Evolutionary conservation across 2,797 vertebrate genomes (phyloP), one percentile per base, ranked within the genome.

Genomic region (Melanotaenia parkinsoni): DNA sequence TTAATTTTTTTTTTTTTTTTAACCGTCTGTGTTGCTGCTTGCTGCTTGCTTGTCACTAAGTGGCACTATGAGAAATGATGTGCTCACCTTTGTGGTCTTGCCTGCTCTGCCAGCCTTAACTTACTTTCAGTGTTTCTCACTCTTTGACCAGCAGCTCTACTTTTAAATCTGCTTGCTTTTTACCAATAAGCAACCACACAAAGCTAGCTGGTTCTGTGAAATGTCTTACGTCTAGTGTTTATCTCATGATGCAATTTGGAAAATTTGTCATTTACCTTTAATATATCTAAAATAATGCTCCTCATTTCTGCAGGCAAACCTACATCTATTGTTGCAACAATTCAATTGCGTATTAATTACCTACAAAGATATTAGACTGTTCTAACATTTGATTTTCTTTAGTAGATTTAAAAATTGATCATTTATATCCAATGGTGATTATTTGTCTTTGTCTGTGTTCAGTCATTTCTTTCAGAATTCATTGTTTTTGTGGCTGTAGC

Each of bases 51-150:
- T 8, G 14, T n/a, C 47, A 22, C 47, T 11, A 60, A 33, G 24
- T 45, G 11, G 5, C 40, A 26, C 47, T n/a, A 30, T 65, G 18
- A 24, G 35, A 35, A 14, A 5, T 24, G 32, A 1, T 12, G 66
- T 14, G 16, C 16, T 22, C 35, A n/a, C 40, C 38, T 54, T 59
- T 66, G 58, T 57, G 70, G 70, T 8, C 22, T 51, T 50, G 57
- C 70, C 38, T 59, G 20, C 45, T 38, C 53, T 54, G 67, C 53
- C 10, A 47, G 7, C 13, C 28, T 37, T 40, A 18, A 65, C 40
- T 63, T 64, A 24, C n/a, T 58, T 61, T 75, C 40, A 30, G 20
- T 33, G 51, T 13, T 30, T 70, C 22, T 54, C 32, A 58, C 33
- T n/a, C 33, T 50, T 62, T 70, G 47, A 30, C 60, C 59, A 43